Conservation (phyloP, 2,797 vertebrate genomes). For the Poeciliopsis gracilis region DNA sequence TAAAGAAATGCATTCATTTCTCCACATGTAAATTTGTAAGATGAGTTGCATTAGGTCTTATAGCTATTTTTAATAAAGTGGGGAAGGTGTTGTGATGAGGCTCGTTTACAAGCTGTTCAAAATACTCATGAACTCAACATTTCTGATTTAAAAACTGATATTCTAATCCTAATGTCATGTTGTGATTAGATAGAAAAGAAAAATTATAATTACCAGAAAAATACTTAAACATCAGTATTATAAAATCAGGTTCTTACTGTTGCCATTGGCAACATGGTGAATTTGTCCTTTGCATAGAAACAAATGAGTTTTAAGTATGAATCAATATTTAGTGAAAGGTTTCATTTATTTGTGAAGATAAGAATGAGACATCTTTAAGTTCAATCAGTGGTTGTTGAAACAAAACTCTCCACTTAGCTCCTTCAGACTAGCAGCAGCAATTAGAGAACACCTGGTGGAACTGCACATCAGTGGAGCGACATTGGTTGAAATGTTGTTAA, state of each 20-base stretch:
- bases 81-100: no score
- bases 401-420: no score
- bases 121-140: no score
- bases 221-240: not conserved
- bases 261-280: not conserved
- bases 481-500: no score
- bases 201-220: not conserved
- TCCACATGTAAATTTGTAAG: not conserved
- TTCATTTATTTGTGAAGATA: not conserved
- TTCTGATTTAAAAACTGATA: not conserved
- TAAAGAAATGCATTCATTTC: not conserved
- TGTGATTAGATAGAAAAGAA: not conserved
- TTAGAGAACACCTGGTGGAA: no score
- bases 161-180: not conserved
- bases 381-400: not conserved
- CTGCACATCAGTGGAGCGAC: no score
- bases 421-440: no score
- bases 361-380: not conserved
- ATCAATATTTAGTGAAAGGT: not conserved
- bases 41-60: not conserved
- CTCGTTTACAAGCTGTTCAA: no score
- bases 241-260: not conserved
- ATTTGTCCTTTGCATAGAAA: not conserved
- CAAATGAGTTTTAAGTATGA: not conserved
- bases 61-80: not conserved